Evolutionary conservation across 2,888 invertebrate species (phyloP).

Genomic region (Meghimatium bilineatum): DNA sequence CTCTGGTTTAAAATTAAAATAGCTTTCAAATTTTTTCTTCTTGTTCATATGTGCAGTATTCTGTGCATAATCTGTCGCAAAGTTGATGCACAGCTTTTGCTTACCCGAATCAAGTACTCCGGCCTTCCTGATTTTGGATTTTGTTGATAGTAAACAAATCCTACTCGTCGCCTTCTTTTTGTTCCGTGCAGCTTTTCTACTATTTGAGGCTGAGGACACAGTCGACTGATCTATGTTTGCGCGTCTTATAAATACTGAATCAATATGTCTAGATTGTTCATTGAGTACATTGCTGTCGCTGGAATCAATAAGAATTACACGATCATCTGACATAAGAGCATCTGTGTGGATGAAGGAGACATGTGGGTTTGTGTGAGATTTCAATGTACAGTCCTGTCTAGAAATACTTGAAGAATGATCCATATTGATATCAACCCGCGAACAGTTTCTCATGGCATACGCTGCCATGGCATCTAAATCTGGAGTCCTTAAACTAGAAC

Average conservation of each 20-base stretch:
- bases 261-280: background rate
- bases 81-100: background rate
- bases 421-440: background rate
- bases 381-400: background rate
- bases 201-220: background rate
- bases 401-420: background rate
- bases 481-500: background rate
- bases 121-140: background rate
- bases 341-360: background rate
- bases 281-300: background rate
- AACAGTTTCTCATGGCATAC: background rate
- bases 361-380: background rate
- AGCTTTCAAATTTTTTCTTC: conserved; percentile 9
- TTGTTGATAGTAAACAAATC: background rate
- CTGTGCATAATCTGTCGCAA: background rate
- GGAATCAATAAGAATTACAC: conserved; percentile 21
- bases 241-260: background rate
- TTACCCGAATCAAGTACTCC: background rate
- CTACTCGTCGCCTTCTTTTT: background rate
- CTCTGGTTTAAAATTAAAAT: conserved; percentile 37
- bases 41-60: background rate
- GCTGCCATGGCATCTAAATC: background rate
- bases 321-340: background rate
- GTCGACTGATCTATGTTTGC: background rate
- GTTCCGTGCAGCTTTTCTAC: background rate